Percentiles rank a stretch among this genome's conserved stretches.
These are phyloP conservation scores for Holacanthus passer DNA, from an alignment of 2,113 vertebrate genomes.

Conservation along the genomic window DNA sequence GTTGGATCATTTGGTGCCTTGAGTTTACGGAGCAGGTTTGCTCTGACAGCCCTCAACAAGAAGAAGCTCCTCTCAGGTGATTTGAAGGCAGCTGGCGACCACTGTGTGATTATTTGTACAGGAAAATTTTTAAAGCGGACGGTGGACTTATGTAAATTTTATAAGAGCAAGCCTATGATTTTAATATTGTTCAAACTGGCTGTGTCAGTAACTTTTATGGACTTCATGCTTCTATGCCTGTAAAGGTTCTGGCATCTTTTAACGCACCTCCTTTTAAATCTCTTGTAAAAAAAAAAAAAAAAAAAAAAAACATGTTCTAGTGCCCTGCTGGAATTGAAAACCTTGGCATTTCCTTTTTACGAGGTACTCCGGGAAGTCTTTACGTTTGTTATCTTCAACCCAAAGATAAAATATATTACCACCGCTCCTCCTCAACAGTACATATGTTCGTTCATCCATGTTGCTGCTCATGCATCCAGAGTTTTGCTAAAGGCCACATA, in stretches of 20 bases:
- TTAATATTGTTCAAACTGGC: not conserved
- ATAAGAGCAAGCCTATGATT: not conserved
- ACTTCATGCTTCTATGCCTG: not conserved
- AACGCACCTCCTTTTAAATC: constrained; percentile 12
- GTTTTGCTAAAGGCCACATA: not conserved
- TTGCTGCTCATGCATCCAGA: not conserved
- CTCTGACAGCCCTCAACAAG: not conserved
- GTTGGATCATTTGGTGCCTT: not conserved
- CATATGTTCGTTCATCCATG: not conserved
- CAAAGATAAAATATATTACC: not conserved
- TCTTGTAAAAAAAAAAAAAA: not conserved
- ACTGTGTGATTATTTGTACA: not conserved
- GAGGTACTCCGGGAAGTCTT: constrained; percentile 6
- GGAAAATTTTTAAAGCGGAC: not conserved
- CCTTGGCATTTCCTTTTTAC: constrained; percentile 28
- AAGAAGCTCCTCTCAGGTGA: not conserved
- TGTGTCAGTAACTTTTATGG: constrained; percentile 11
- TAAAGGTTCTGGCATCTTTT: not conserved
- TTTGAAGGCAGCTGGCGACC: not conserved
- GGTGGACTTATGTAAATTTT: not conserved
- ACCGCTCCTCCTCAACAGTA: not conserved
- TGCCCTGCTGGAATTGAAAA: constrained; percentile 8
- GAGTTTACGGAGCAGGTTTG: constrained; percentile 1
- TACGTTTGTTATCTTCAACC: not conserved
- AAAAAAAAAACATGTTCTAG: not conserved